Conservation (phyloP, 2,113 vertebrate species). For the Dermatemys mawii region DNA sequence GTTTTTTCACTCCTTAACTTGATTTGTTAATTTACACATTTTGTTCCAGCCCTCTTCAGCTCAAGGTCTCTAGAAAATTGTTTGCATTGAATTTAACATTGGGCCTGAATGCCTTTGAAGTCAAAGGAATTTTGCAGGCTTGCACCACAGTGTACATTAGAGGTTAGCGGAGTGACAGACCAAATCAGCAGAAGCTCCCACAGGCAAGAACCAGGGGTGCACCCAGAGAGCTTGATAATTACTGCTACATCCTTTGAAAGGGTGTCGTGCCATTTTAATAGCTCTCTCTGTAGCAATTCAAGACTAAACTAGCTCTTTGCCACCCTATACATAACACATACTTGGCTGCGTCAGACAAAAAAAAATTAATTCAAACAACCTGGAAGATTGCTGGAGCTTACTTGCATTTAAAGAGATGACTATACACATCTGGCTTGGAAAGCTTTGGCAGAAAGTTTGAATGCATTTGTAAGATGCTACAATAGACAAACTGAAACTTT, state of each 20-base stretch:
- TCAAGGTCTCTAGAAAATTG: neutral
- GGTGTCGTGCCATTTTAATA: neutral
- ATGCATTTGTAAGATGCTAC: neutral
- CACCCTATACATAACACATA: neutral
- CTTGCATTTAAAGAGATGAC: neutral
- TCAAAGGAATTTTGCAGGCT: neutral
- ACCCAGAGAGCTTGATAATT: neutral
- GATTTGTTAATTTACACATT: neutral
- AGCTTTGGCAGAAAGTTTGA: neutral
- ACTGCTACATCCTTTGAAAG: neutral
- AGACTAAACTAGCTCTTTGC: neutral
- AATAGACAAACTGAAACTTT: neutral
- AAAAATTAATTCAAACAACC: conserved; percentile 3
- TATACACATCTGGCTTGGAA: neutral
- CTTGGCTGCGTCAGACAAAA: neutral
- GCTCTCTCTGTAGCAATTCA: neutral
- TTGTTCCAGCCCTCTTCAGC: neutral
- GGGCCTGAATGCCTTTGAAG: neutral
- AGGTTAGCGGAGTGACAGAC: neutral
- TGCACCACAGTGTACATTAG: neutral
- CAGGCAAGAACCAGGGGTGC: neutral
- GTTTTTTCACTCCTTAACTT: neutral
- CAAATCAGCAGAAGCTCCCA: neutral
- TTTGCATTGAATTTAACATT: neutral
- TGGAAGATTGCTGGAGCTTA: neutral